phyloP scores from a whole-genome alignment of 2,888 invertebrate genomes.

The Tetranychus truncatus region DNA sequence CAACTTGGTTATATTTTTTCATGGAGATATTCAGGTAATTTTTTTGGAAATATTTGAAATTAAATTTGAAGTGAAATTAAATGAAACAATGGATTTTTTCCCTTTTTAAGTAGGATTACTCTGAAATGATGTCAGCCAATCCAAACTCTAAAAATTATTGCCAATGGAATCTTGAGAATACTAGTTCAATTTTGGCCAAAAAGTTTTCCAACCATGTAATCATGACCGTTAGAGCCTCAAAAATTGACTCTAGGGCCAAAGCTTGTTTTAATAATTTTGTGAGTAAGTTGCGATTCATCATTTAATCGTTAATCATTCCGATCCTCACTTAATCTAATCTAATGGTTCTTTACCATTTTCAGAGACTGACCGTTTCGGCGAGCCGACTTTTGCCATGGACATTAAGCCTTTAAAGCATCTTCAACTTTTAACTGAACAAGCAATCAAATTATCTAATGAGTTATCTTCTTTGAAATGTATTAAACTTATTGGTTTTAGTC shows the following conservation, averaged over 20 bases:
- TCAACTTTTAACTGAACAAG: neutral
- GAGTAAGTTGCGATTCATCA: neutral
- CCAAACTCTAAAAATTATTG: slow-evolving; percentile 53
- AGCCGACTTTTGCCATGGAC: neutral
- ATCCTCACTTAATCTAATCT: neutral
- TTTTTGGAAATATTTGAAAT: slow-evolving; percentile 24
- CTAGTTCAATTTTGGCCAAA: slow-evolving; percentile 46
- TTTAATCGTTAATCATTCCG: neutral
- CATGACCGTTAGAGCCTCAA: neutral
- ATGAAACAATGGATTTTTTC: neutral
- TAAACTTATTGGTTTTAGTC: neutral
- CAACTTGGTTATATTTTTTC: slow-evolving; percentile 1
- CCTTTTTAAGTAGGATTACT: slow-evolving; percentile 47
- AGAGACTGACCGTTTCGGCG: neutral
- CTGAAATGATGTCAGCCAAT: slow-evolving; percentile 58
- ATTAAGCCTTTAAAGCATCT: neutral
- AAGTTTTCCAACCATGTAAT: slow-evolving; percentile 43
- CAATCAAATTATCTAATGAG: neutral
- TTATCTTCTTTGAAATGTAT: neutral
- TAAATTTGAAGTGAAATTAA: neutral
- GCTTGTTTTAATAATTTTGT: slow-evolving; percentile 4
- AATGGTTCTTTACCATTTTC: neutral
- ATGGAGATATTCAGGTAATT: slow-evolving; percentile 18
- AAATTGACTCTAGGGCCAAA: neutral
- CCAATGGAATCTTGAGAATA: slow-evolving; percentile 63